Base-by-base conservation (phyloP, 2,797 vertebrate species). In the Diglossa cyanea region DNA sequence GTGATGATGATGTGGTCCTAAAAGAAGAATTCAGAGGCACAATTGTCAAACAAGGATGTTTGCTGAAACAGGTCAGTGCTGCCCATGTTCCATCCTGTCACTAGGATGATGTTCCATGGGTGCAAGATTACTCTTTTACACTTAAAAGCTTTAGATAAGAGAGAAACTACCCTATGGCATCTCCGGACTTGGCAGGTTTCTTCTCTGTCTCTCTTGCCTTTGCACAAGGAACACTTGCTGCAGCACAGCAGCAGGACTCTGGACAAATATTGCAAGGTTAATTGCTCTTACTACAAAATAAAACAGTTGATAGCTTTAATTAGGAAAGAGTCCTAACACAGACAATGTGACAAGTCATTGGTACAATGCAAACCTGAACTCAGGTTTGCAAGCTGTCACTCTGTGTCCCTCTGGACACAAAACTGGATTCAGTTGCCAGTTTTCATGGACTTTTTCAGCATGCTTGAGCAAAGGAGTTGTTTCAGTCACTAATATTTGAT, bases 21-120 rank as follows among this genome's bases (percentile, higher is more conserved):
- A 99, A 98, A 95, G 99, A 99, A 91, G 99, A 99, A 96, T 99
- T 99, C 97, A 98, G 99, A 98, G 99, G 99, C 33, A 97, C 98
- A 44, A 98, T 99, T 86, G 94, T 99, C n/a, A 99, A 99, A 92
- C 99, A 99, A 90, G 99, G 99, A 48, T 99, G 99, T 91, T 97
- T 99, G 92, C 97, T 99, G 68, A 99, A 99, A 97, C 99, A 99
- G 98, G 99, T 99, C 35, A 96, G 95, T 95, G 37, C 50, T 63
- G 19, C 14, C 25, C 5, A 0, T 16, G 11, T 70, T 58, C 45
- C 10, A 7, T 73, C 20, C 45, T 88, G 28, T 74, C 53, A 35
- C 31, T 66, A 79, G 30, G 71, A 31, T 50, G 26, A 67, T 86
- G 17, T 61, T 76, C 39, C 37, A 5, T 6, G 24, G 35, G n/a